Evolutionary conservation across 2,888 invertebrate genomes (phyloP), one percentile per base, ranked within the genome.

Genomic region (Cerastoderma edule): DNA sequence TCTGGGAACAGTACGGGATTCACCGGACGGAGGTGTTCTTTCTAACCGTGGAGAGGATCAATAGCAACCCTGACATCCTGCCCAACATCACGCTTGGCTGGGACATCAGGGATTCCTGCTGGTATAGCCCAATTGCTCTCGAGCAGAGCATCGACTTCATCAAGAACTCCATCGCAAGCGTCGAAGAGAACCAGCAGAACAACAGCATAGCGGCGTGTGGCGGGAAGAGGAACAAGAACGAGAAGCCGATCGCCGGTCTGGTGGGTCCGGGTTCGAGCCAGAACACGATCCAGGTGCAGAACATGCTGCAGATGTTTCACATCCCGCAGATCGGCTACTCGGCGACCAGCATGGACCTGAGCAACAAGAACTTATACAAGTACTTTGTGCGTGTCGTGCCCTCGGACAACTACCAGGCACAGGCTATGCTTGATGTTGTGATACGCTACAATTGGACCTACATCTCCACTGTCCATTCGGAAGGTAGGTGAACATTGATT

Each of bases 311-410:
- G 91, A 94, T 96, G 71, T 94, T 94, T 89, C 92, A 93, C 78
- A 94, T 94, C 67, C 94, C 95, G 0, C 95, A 96, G 93, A 95
- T 96, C 75, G 95, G 96, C 30, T 96, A 96, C 93, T 96, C 96
- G 30, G 96, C 96, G 57, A 96, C 96, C 39, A 95, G 95, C 30
- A 94, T 95, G 84, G 96, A 96, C 91, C 94, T 96, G 65, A 96
- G 96, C 80, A 95, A 96, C 92, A 96, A 96, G 90, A 95, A 94
- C 82, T 93, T 95, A 80, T 96, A 95, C 93, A 95, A 95, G 87
- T 96, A 96, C 87, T 96, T 96, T 93, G 94, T 96, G 88, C 94
- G 96, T 46, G 96, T 96, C 32, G 96, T 96, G 53, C 96, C 96
- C 16, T 95, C 96, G 0, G 96, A 96, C 93, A 95, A 94, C 85